Evolutionary conservation across 1,140 invertebrate genomes (phyloP).

Genomic region (Elymnias hypermnestra): DNA sequence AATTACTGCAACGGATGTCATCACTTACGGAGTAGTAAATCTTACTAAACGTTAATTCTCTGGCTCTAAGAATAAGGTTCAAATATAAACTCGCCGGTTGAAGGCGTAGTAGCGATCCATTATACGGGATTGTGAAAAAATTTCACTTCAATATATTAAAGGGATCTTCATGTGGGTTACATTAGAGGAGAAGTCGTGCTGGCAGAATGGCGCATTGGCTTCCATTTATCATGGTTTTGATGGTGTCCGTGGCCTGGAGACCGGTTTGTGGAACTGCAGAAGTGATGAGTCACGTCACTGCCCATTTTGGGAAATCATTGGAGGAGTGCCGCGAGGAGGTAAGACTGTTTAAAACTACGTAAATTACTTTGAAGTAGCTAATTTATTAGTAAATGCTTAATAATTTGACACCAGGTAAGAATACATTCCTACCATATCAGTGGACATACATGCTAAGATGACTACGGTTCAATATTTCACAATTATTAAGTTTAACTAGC

Average conservation of each 20-base stretch:
- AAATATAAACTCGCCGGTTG: neutral
- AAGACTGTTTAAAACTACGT: conserved; percentile 4
- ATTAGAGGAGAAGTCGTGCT: conserved; percentile 5
- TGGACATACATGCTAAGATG: too few relatives aligned
- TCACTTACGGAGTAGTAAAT: conserved; percentile 17
- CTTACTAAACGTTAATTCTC: too few relatives aligned
- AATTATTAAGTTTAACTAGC: too few relatives aligned
- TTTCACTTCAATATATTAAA: conserved; percentile 27
- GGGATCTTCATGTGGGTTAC: conserved; percentile 1
- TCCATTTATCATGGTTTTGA: conserved; percentile 10
- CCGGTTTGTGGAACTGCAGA: conserved; percentile 42
- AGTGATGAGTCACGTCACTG: conserved; percentile 64
- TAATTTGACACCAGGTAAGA: too few relatives aligned
- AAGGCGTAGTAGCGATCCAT: conserved; percentile 12
- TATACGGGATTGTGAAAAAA: conserved; percentile 26
- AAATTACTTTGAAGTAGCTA: too few relatives aligned
- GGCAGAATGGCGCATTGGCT: conserved; percentile 19
- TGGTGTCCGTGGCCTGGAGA: conserved; percentile 9
- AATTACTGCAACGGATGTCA: conserved; percentile 17
- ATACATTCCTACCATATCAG: too few relatives aligned
- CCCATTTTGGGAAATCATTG: conserved; percentile 59
- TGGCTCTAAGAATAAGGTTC: conserved; percentile 1
- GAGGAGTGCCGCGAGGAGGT: conserved; percentile 65
- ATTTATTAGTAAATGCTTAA: too few relatives aligned
- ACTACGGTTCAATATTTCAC: too few relatives aligned